These are phyloP conservation scores for Tragopan temminckii DNA, from an alignment of 2,797 vertebrate genomes.

Conservation along the genomic window DNA sequence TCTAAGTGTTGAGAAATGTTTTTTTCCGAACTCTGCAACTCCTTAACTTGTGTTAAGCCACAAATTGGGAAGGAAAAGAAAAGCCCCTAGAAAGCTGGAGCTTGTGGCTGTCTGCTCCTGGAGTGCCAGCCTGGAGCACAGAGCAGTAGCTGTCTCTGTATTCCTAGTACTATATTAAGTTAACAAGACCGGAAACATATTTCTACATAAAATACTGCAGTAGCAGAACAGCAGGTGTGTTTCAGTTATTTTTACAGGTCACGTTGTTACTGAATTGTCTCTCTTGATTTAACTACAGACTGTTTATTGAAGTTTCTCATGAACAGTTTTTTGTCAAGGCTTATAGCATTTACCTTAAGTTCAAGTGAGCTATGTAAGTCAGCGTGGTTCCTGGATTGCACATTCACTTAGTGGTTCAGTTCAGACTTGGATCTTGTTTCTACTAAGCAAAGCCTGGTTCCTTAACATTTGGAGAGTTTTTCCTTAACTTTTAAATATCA, in stretches of 20 bases:
- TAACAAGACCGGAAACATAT: neutral
- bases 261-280: neutral
- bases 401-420: neutral
- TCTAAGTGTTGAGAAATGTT: neutral
- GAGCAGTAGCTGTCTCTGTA: neutral
- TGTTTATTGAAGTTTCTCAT: neutral
- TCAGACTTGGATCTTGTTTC: neutral
- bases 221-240: conserved; percentile 39
- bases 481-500: neutral
- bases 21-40: neutral
- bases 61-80: neutral
- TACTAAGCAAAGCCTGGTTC: neutral
- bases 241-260: conserved; percentile 34
- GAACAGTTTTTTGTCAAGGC: neutral
- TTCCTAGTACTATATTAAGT: conserved; percentile 39
- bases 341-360: neutral
- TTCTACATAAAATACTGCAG: conserved; percentile 42
- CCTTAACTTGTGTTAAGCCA: neutral
- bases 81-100: neutral
- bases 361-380: neutral
- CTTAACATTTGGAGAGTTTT: neutral
- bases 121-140: neutral
- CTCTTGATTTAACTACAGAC: neutral
- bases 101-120: neutral
- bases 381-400: neutral